Percentiles rank a stretch among this genome's conserved stretches.
Conservation (phyloP, 1,140 invertebrate species). For the Pemphigus obesinymphae region DNA sequence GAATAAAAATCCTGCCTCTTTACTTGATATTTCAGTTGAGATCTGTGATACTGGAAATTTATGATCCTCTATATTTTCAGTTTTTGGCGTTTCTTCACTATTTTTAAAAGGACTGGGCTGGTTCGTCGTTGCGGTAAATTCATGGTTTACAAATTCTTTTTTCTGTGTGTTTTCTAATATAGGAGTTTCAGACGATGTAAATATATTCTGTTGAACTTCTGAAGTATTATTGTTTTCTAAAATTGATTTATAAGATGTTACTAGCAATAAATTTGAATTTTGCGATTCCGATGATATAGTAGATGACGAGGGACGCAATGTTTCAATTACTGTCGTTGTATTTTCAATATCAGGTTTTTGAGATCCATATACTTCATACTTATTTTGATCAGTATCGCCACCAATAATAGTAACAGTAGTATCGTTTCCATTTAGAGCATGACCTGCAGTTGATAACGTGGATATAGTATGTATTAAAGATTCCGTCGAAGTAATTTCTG, state of each 20-base stretch:
- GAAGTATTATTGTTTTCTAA: slow-evolving; percentile 19
- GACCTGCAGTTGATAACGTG: not conserved
- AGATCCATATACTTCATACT: slow-evolving; percentile 30
- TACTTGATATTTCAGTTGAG: not conserved
- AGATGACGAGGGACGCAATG: slow-evolving; percentile 15
- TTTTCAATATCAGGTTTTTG: slow-evolving; percentile 28
- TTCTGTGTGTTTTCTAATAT: not conserved
- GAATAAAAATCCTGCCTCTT: not conserved
- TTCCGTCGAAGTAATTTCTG: not conserved
- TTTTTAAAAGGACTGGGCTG: not conserved
- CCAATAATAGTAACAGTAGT: not conserved
- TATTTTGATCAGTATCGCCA: slow-evolving; percentile 33
- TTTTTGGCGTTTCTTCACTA: not conserved
- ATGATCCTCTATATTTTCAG: not conserved
- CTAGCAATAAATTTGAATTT: slow-evolving; percentile 4
- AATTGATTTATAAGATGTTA: slow-evolving; percentile 37
- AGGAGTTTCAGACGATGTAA: not conserved
- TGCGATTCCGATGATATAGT: slow-evolving; percentile 7
- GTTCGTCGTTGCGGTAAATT: not conserved
- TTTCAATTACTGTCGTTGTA: slow-evolving; percentile 24
- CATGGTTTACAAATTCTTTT: not conserved
- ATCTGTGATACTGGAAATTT: not conserved
- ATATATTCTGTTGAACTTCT: not conserved
- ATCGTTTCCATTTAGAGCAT: not conserved
- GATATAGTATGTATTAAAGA: not conserved